Conservation (phyloP, 64 coral and sea anemone species). For the Montipora foliosa region DNA sequence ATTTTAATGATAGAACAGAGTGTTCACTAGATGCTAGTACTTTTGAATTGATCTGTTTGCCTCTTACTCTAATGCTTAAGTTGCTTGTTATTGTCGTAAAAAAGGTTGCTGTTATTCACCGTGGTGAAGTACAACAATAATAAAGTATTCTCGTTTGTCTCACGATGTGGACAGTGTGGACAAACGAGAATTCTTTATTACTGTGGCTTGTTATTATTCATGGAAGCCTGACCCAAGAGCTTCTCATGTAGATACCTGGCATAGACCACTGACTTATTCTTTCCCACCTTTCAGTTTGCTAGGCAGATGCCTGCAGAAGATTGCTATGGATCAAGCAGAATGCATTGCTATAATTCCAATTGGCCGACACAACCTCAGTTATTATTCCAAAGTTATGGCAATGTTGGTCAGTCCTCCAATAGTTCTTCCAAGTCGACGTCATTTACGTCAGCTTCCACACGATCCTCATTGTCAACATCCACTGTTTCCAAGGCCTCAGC, state of each 20-base stretch:
- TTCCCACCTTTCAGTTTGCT: not conserved
- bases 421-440: slow-evolving; percentile 28
- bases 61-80: slow-evolving; percentile 14
- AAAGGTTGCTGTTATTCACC: too few species aligned
- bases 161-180: too few species aligned
- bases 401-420: slow-evolving; percentile 67
- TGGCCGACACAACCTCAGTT: slow-evolving; percentile 51
- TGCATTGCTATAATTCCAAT: slow-evolving; percentile 61
- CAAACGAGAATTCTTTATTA: too few species aligned
- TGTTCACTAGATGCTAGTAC: too few species aligned
- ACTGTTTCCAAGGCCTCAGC: not conserved
- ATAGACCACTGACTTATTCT: slow-evolving; percentile 53
- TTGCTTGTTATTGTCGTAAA: not conserved
- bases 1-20: too few species aligned
- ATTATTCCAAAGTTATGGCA: slow-evolving; percentile 61
- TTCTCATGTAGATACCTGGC: slow-evolving; percentile 58
- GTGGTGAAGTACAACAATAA: too few species aligned
- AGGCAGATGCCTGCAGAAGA: slow-evolving; percentile 59
- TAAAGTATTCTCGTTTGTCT: too few species aligned
- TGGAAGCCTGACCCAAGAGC: slow-evolving; percentile 46
- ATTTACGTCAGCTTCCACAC: slow-evolving; percentile 52
- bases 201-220: not conserved
- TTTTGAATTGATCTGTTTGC: slow-evolving; percentile 48
- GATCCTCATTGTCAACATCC: slow-evolving; percentile 48
- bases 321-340: slow-evolving; percentile 58